Conservation (phyloP, 2,797 vertebrate genomes). For the Myotis findleyi region DNA sequence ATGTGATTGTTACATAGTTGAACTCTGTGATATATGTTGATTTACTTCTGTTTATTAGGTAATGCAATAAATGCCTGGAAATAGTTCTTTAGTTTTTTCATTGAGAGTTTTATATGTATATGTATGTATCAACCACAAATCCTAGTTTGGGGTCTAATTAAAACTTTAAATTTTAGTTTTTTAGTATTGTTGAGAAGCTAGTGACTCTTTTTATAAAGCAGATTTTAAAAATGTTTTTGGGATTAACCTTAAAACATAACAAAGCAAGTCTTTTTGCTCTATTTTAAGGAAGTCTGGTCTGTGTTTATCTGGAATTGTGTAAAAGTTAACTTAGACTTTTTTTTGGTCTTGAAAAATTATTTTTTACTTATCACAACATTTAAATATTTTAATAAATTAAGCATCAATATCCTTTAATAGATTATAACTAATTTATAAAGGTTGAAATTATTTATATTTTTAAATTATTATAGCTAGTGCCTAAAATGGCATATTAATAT, state of each 20-base stretch:
- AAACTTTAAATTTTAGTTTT: constrained; percentile 71
- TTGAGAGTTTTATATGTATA: background rate
- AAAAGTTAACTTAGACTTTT: background rate
- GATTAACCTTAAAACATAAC: background rate
- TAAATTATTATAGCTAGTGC: background rate
- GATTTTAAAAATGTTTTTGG: background rate
- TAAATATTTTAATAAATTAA: constrained; percentile 11
- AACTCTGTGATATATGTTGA: constrained; percentile 70
- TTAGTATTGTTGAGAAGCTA: constrained; percentile 56
- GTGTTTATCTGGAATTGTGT: constrained; percentile 10
- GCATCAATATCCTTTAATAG: background rate
- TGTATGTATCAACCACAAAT: constrained; percentile 65
- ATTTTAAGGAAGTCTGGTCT: constrained; percentile 44
- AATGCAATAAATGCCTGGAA: constrained; percentile 61
- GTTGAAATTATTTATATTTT: constrained; percentile 8
- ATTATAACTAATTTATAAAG: constrained; percentile 24
- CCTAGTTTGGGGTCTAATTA: constrained; percentile 73
- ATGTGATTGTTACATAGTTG: constrained; percentile 58
- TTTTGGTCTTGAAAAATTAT: background rate
- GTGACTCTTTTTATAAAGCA: constrained; percentile 5
- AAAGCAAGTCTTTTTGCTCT: background rate
- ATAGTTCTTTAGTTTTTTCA: constrained; percentile 78
- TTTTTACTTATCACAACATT: background rate
- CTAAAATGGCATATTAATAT: background rate
- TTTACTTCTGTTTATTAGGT: constrained; percentile 79